phyloP scores from a whole-genome alignment of 2,797 vertebrate genomes.

The Pseudocheirus occidentalis region DNA sequence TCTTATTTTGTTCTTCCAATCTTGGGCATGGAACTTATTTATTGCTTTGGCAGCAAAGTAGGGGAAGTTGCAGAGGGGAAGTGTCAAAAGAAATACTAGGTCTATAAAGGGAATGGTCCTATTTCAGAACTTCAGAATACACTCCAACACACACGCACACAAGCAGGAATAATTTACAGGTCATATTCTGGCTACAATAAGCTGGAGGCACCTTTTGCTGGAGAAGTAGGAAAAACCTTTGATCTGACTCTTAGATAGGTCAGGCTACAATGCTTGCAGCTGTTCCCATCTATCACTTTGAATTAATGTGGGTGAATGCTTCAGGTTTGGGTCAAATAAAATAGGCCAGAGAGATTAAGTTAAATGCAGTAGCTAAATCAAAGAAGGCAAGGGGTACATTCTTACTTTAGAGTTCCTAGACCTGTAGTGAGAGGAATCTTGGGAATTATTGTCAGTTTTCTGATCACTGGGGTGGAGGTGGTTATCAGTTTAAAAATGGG shows the following conservation, averaged over 20 bases:
- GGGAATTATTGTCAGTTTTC: not conserved
- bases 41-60: not conserved
- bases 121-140: conserved; percentile 12
- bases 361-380: conserved; percentile 20
- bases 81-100: not conserved
- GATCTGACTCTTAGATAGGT: conserved; percentile 9
- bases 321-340: conserved; percentile 18
- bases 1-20: not conserved
- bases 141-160: not conserved
- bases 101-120: not conserved
- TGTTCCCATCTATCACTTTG: conserved; percentile 35
- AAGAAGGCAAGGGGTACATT: not conserved
- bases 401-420: conserved; percentile 1
- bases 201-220: not conserved
- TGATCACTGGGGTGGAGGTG: not conserved
- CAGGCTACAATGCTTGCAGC: conserved; percentile 7
- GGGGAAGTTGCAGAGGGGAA: not conserved
- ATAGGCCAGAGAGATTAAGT: conserved; percentile 35
- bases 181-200: not conserved
- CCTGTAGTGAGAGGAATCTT: not conserved
- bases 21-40: not conserved
- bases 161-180: not conserved
- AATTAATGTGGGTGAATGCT: conserved; percentile 38
- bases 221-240: conserved; percentile 1
- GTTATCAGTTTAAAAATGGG: not conserved